Conservation (phyloP, 2,888 invertebrate species). For the Pterostichus niger region DNA sequence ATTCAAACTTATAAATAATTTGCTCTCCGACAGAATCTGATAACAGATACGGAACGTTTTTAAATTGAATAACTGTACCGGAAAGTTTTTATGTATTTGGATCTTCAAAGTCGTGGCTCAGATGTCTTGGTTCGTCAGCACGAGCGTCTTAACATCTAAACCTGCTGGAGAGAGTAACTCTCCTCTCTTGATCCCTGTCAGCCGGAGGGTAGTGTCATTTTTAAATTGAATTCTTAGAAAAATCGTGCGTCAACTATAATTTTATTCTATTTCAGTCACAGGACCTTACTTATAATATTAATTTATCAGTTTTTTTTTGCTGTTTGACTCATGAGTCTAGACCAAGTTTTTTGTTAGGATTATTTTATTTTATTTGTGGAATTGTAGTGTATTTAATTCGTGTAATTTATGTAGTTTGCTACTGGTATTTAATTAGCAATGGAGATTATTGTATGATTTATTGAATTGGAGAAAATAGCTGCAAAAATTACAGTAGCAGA, state of each 20-base stretch:
- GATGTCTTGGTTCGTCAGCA: conserved; percentile 26
- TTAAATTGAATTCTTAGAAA: conserved; percentile 45
- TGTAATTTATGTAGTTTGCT: conserved; percentile 33
- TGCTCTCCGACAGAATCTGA: conserved; percentile 31
- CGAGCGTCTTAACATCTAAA: background rate
- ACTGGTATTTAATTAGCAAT: conserved; percentile 28
- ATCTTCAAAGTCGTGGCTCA: conserved; percentile 13
- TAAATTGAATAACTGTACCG: conserved; percentile 46
- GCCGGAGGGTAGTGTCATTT: conserved; percentile 39
- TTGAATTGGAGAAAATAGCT: conserved; percentile 38
- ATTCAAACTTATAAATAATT: conserved; percentile 48
- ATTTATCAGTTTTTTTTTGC: background rate
- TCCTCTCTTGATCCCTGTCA: conserved; percentile 8
- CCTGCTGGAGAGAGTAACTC: background rate
- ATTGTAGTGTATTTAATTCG: background rate
- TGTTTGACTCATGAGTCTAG: background rate
- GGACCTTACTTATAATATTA: conserved; percentile 6
- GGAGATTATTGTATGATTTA: conserved; percentile 33
- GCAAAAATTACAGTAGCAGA: conserved; percentile 24
- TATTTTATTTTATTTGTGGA: conserved; percentile 13
- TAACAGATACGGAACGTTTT: conserved; percentile 15
- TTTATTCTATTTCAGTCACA: conserved; percentile 25
- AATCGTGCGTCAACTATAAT: conserved; percentile 31
- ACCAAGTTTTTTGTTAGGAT: background rate
- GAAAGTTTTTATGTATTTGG: conserved; percentile 13